phyloP scores from a whole-genome alignment of 2,113 vertebrate species.

The Ptyas mucosa region DNA sequence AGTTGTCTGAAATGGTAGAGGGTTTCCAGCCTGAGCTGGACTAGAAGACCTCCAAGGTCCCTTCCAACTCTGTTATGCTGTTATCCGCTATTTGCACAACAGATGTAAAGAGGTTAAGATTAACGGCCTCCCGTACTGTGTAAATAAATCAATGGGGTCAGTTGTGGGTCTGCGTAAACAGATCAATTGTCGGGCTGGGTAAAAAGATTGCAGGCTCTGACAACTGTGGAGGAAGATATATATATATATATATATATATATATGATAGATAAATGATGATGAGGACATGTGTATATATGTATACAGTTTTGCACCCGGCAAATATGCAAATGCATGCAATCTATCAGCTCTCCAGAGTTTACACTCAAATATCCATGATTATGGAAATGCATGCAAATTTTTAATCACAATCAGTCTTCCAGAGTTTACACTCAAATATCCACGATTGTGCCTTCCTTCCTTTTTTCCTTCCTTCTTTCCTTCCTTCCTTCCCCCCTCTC shows the following conservation, averaged over 20 bases:
- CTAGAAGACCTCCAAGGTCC: neutral
- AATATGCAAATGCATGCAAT: no score
- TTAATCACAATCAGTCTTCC: neutral
- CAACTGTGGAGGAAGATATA: neutral
- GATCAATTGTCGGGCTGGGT: neutral
- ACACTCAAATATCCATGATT: no score
- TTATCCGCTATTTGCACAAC: neutral
- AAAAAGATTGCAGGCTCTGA: neutral
- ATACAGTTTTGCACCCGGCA: no score
- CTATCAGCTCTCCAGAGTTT: no score
- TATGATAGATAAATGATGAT: no score
- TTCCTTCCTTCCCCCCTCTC: no score
- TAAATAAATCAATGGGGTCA: neutral
- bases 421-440: neutral
- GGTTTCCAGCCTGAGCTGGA: neutral
- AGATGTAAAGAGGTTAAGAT: neutral
- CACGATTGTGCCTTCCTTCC: no score
- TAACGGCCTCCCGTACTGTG: neutral
- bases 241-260: no score
- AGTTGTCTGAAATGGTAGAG: no score
- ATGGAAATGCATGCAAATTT: neutral
- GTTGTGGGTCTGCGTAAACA: neutral
- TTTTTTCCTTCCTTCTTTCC: no score
- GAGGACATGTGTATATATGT: no score
- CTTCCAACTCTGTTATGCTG: neutral